Percentiles rank a stretch among this genome's conserved stretches.
These are phyloP conservation scores for Dolomedes plantarius DNA, from an alignment of 2,888 invertebrate genomes.

Conservation along the genomic window DNA sequence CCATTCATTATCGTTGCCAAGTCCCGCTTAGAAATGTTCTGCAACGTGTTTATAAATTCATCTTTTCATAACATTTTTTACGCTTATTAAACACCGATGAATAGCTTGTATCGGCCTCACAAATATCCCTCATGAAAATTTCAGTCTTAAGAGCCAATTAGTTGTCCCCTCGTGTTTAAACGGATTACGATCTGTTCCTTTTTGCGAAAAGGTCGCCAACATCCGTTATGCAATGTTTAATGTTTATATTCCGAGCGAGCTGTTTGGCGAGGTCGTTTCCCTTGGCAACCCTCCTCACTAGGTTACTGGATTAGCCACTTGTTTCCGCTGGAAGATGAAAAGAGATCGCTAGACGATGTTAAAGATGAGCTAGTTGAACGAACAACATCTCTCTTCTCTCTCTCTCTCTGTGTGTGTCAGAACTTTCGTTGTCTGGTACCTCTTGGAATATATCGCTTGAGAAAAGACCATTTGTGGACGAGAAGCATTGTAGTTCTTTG, in stretches of 20 bases:
- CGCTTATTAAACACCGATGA: too few relatives aligned
- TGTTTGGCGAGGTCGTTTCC: constrained; percentile 50
- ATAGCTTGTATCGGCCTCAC: too few relatives aligned
- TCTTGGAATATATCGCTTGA: neutral
- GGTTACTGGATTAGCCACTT: constrained; percentile 68
- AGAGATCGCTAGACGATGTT: constrained; percentile 37
- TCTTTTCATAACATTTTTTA: too few relatives aligned
- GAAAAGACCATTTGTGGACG: neutral
- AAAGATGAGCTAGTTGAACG: constrained; percentile 53
- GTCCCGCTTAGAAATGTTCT: too few relatives aligned
- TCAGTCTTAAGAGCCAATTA: neutral
- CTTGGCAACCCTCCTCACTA: constrained; percentile 49
- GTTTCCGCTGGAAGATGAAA: constrained; percentile 55
- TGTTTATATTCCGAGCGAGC: neutral
- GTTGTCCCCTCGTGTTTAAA: neutral
- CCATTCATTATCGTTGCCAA: too few relatives aligned
- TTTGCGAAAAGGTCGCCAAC: neutral
- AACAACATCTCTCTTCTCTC: too few relatives aligned
- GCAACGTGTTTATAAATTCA: too few relatives aligned
- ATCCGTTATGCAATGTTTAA: constrained; percentile 27
- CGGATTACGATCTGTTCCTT: neutral
- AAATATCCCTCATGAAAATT: too few relatives aligned
- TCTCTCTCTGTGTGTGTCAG: neutral
- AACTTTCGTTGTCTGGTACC: neutral
- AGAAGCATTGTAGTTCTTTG: too few relatives aligned